Conservation (phyloP, 2,888 invertebrate genomes). For the Dolomedes plantarius region DNA sequence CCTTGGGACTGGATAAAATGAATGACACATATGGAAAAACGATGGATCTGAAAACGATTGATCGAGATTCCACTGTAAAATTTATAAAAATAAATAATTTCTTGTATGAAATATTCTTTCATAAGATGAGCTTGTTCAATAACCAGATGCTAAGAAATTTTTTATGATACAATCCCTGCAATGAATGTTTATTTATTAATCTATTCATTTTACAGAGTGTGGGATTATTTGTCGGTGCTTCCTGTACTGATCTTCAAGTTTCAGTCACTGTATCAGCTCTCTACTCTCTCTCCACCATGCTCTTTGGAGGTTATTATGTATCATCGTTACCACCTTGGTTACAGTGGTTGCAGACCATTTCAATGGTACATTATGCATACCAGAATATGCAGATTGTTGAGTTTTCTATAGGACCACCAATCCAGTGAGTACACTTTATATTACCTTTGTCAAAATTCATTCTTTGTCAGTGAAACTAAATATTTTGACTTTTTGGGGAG, state of each 20-base stretch:
- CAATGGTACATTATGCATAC: constrained; percentile 88
- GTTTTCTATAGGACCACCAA: constrained; percentile 83
- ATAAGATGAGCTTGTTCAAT: too few relatives aligned
- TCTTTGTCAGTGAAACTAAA: background rate
- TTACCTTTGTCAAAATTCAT: too few relatives aligned
- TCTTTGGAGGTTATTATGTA: constrained; percentile 86
- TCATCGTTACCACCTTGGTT: constrained; percentile 85
- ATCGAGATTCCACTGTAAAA: too few relatives aligned
- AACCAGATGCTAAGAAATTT: too few relatives aligned
- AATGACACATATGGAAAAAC: too few relatives aligned
- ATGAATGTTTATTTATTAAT: too few relatives aligned
- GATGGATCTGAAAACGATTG: too few relatives aligned
- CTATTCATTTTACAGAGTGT: constrained; percentile 82
- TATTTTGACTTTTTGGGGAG: too few relatives aligned
- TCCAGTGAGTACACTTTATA: constrained; percentile 82
- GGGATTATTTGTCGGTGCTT: constrained; percentile 87
- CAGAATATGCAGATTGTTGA: constrained; percentile 88
- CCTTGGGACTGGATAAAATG: too few relatives aligned
- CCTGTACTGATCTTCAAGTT: constrained; percentile 86
- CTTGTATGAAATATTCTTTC: too few relatives aligned
- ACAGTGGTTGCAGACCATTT: constrained; percentile 85
- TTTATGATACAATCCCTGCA: too few relatives aligned
- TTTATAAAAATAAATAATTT: too few relatives aligned
- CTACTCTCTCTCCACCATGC: constrained; percentile 85
- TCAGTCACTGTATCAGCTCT: constrained; percentile 86